A percentile compares a stretch with the other conserved stretches of the same genome.
Evolutionary conservation across 1,140 invertebrate species (phyloP).

Genomic region (Drosophila pallidifrons): DNA sequence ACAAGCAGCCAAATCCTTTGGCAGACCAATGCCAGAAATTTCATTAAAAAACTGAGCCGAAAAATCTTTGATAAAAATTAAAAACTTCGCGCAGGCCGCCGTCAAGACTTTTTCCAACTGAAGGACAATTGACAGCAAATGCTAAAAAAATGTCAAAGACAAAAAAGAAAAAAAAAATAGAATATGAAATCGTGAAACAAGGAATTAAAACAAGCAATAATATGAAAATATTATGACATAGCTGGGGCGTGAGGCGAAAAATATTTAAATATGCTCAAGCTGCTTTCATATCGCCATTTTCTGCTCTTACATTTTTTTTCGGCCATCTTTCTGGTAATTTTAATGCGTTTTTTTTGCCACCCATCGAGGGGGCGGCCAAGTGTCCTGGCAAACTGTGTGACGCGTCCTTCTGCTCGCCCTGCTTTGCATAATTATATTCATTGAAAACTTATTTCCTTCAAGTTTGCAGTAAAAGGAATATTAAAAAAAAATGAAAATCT

Average conservation of each 20-base stretch:
- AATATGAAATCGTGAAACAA: slow-evolving; percentile 74
- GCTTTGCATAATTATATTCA: slow-evolving; percentile 83
- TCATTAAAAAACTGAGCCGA: slow-evolving; percentile 75
- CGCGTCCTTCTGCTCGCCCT: slow-evolving; percentile 40
- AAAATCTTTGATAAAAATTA: slow-evolving; percentile 81
- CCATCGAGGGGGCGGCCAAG: slow-evolving; percentile 28
- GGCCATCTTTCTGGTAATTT: slow-evolving; percentile 47
- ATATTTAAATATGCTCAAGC: slow-evolving; percentile 78
- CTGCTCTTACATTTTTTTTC: slow-evolving; percentile 29
- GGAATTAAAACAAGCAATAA: slow-evolving; percentile 83
- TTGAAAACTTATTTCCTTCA: slow-evolving; percentile 82
- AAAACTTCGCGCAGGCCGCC: slow-evolving; percentile 44
- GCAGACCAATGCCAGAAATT: slow-evolving; percentile 61
- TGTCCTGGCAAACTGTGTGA: slow-evolving; percentile 19
- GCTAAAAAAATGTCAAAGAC: slow-evolving; percentile 35
- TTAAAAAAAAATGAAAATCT: slow-evolving; percentile 57
- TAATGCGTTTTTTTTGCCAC: slow-evolving; percentile 52
- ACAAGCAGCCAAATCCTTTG: slow-evolving; percentile 55
- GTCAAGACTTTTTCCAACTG: slow-evolving; percentile 32
- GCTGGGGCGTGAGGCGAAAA: slow-evolving; percentile 17
- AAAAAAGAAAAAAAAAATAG: slow-evolving; percentile 53
- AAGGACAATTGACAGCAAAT: slow-evolving; percentile 72
- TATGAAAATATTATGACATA: slow-evolving; percentile 79
- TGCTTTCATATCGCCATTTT: slow-evolving; percentile 74
- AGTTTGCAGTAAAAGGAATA: slow-evolving; percentile 69